Percentiles rank a stretch among this genome's conserved stretches.
phyloP scores from a whole-genome alignment of 2,888 invertebrate species.

The Ferdinandea cuprea region DNA sequence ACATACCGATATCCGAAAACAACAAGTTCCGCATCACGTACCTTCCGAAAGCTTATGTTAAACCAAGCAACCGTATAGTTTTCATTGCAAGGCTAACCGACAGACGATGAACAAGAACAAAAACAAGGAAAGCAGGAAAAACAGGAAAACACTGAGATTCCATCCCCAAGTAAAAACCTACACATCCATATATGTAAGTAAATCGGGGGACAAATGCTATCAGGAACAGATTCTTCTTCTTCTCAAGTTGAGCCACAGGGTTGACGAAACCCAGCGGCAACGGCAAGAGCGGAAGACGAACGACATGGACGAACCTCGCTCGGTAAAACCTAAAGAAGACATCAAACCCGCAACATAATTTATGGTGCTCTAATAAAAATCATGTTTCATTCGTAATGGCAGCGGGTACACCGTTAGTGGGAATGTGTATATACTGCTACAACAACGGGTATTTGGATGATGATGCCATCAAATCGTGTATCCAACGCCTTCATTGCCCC shows the following conservation, averaged over 20 bases:
- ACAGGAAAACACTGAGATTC: conserved; percentile 13
- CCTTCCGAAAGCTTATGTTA: conserved; percentile 33
- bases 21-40: conserved; percentile 50
- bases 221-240: conserved; percentile 36
- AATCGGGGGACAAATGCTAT: conserved; percentile 47
- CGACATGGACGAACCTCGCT: conserved; percentile 13
- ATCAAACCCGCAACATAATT: conserved; percentile 68
- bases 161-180: conserved; percentile 1
- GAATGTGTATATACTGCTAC: conserved; percentile 10
- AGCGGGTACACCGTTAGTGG: conserved; percentile 36
- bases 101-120: neutral
- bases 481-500: conserved; percentile 31
- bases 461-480: conserved; percentile 68
- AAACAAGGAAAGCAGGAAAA: neutral
- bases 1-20: conserved; percentile 20
- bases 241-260: conserved; percentile 11
- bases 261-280: conserved; percentile 13
- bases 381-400: conserved; percentile 71
- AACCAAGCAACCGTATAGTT: conserved; percentile 32
- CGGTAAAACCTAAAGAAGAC: conserved; percentile 49
- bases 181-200: neutral
- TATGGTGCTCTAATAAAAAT: conserved; percentile 73
- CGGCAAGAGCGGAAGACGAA: neutral
- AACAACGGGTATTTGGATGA: conserved; percentile 58
- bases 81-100: conserved; percentile 7